Evolutionary conservation across 2,797 vertebrate species (phyloP), one percentile per base, ranked within the genome.

Genomic region (Lagodon rhomboides): DNA sequence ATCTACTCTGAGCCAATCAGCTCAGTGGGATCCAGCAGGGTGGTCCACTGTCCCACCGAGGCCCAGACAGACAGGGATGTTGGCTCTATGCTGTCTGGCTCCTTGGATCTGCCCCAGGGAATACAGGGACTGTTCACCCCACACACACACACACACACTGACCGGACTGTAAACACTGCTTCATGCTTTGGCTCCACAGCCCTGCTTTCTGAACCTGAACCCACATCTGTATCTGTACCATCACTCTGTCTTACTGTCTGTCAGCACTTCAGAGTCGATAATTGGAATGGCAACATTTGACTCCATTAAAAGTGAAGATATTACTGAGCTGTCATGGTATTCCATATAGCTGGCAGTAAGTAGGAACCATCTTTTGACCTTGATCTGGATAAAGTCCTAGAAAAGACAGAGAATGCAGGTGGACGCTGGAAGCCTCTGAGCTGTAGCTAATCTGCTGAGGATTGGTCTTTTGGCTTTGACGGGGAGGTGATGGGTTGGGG

Each of bases 41-140:
- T 92, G 87, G 88, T 89, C 89, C 73, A 20, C 44, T 11, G 58
- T 86, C 67, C 55, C 82, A 75, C 64, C 15, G 5, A 54, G 74
- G 43, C 51, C 54, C 73, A 81, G 81, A 87, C 91, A 88, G 83
- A 85, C 76, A 43, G 55, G 67, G 79, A 78, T 73, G 62, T 75
- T 71, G 51, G 71, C 76, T 82, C 85, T 79, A 80, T 83, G 74
- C 53, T 80, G 82, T 82, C 77, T 20, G 84, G 80, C 86, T 91
- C 77, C 79, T 70, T 47, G 30, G 67, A 41, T 62, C 22, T 68
- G 47, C 86, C 83, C 79, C 20, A 23, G 82, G 85, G 87, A 82
- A 62, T 69, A 34, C 20, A 77, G 43, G 60, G 61, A 56, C 67
- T 58, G 43, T 74, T 43, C 60, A 70, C 22, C 50, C 38, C 9